Evolutionary conservation across 2,797 vertebrate genomes (phyloP), one percentile per base, ranked within the genome.

Genomic region (Notoglanidium macrostoma): DNA sequence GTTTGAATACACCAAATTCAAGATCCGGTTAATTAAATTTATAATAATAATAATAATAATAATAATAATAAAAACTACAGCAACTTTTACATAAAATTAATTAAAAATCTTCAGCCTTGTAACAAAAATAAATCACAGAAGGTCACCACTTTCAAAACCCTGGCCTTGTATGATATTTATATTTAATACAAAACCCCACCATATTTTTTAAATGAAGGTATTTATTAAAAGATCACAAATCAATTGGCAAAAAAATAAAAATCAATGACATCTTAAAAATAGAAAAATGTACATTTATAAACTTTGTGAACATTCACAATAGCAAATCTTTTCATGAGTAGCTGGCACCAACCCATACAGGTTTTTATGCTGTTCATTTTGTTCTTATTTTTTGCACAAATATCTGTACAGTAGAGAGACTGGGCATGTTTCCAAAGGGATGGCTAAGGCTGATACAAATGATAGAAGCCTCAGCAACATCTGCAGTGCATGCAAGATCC

Each of bases 211-310:
- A 85, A 78, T 85, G 46, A 85, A 85, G 44, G 35, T 49, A 90
- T 95, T 95, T 95, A 95, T 94, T 95, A 91, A 92, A 90, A 91
- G 92, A 93, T 92, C 93, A 95, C 91, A 95, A 94, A 92, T 90
- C 86, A 91, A 92, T 92, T 89, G 91, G 67, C 61, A 92, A 92
- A 93, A 91, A 81, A 86, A 85, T 17, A 89, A 85, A 89, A 90
- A 85, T 88, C 91, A 93, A 91, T 91, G 85, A 93, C 89, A 88
- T 92, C 80, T 92, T 93, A 91, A 93, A 94, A 95, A 93, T 95
- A 95, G 92, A 96, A 95, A 51, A 95, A 95, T 95, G 93, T 95
- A 95, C 90, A 92, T 94, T 92, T 94, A 92, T 92, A 92, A 90
- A 90, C 92, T 89, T 92, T 91, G 91, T 92, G 90, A 93, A 93